Conservation (phyloP, 2,888 invertebrate species). For the Eilema caniola region DNA sequence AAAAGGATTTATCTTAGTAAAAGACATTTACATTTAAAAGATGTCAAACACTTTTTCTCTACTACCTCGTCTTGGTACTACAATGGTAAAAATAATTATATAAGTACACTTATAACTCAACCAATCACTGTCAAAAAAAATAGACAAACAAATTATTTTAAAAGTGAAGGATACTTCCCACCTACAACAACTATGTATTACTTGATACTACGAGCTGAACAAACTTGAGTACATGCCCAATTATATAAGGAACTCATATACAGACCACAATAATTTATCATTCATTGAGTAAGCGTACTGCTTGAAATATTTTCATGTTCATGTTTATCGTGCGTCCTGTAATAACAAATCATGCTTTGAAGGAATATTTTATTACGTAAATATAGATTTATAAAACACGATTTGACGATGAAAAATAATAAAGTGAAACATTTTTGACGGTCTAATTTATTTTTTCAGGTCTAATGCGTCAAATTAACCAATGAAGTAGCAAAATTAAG, state of each 20-base stretch:
- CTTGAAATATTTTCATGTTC: background rate
- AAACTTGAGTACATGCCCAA: background rate
- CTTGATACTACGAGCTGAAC: background rate
- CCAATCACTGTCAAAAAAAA: background rate
- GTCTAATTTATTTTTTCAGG: background rate
- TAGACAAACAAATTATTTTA: background rate
- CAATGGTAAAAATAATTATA: background rate
- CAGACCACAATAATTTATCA: constrained; percentile 9
- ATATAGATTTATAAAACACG: background rate
- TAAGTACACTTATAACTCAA: background rate
- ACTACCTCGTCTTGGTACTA: background rate
- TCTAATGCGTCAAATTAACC: background rate
- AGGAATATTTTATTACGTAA: background rate
- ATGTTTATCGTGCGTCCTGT: background rate
- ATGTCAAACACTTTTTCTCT: background rate
- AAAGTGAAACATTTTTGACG: background rate
- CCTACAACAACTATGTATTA: background rate
- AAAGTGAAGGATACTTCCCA: background rate
- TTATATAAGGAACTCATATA: background rate
- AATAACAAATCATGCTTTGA: background rate
- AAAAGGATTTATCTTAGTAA: background rate
- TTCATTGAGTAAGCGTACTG: background rate
- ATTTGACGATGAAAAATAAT: constrained; percentile 1
- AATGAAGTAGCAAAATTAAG: no score
- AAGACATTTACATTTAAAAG: background rate